These are phyloP conservation scores for Tipula vernalis DNA, from an alignment of 2,888 invertebrate genomes.

Conservation along the genomic window DNA sequence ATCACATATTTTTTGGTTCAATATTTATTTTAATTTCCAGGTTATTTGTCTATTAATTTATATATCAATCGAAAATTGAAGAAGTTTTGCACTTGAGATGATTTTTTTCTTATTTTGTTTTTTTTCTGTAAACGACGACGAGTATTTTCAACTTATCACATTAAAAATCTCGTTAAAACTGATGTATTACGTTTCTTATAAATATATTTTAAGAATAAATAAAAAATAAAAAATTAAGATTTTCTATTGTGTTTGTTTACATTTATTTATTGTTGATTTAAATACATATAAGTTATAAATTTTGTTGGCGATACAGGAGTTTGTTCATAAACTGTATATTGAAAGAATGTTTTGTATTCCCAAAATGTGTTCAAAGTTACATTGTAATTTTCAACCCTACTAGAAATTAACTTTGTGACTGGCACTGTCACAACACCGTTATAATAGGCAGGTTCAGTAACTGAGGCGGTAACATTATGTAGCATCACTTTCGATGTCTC, in stretches of 20 bases:
- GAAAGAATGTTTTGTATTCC: too few relatives aligned
- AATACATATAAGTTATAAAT: not conserved
- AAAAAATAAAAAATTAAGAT: not conserved
- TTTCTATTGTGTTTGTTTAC: not conserved
- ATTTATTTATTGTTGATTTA: not conserved
- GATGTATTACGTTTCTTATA: not conserved
- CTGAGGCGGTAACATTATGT: too few relatives aligned
- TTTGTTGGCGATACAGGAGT: not conserved
- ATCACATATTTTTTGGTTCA: not conserved
- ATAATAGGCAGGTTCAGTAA: too few relatives aligned
- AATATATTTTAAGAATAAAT: not conserved
- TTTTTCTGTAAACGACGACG: not conserved
- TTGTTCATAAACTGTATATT: too few relatives aligned
- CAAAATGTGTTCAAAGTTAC: too few relatives aligned
- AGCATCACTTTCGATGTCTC: too few relatives aligned
- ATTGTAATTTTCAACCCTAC: too few relatives aligned
- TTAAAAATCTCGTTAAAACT: not conserved
- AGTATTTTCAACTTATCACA: not conserved
- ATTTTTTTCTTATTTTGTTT: not conserved
- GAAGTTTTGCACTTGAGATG: not conserved
- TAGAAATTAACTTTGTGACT: too few relatives aligned
- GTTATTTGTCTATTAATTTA: not conserved
- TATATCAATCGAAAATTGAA: not conserved
- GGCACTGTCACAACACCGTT: too few relatives aligned
- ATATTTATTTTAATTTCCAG: not conserved